Evolutionary conservation across 2,113 vertebrate genomes (phyloP), one percentile per base, ranked within the genome.

Genomic region (Pterocles orientalis): DNA sequence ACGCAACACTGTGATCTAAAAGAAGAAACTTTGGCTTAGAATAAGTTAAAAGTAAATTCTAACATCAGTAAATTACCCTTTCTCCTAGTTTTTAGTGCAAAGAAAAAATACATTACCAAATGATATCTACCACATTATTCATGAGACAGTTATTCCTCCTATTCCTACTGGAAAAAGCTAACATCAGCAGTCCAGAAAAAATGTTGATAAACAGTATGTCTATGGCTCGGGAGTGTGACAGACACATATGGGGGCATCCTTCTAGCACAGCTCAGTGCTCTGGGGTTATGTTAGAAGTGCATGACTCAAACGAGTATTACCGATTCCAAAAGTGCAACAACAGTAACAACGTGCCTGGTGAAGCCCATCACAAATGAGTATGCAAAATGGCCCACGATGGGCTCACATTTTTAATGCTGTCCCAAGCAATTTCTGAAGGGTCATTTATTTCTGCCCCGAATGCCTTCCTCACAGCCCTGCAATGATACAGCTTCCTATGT

Each of bases 401-500:
- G 58, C 61, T 95, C 23, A 23, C 31, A 18, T 56, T 62, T 77
- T 36, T 69, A 65, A 73, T 56, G 85, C 95, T 76, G 80, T 75
- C 94, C 90, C 97, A 95, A 96, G 96, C 96, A 98, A 97, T 96
- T 96, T 72, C 54, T 56, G 7, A 96, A 95, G 95, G 94, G 93
- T 92, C 92, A 78, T 75, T 94, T 95, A 95, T 98, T 98, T 97
- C 95, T 97, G 69, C 88, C 48, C 85, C 86, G 92, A 96, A 76
- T 82, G 94, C 90, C 96, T 95, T 85, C 77, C 94, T 81, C 70
- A 82, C 96, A 92, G 96, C 96, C 96, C 96, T 91, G 94, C 92
- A 96, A 81, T 93, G 97, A 98, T 96, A 90, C 86, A 82, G 97
- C 97, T 98, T 98, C 98, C 98, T 97, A 98, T 97, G 98, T 98